A percentile compares a stretch with the other conserved stretches of the same genome.
These are phyloP conservation scores for Acronicta leporina DNA, from an alignment of 2,888 invertebrate genomes.

Conservation along the genomic window DNA sequence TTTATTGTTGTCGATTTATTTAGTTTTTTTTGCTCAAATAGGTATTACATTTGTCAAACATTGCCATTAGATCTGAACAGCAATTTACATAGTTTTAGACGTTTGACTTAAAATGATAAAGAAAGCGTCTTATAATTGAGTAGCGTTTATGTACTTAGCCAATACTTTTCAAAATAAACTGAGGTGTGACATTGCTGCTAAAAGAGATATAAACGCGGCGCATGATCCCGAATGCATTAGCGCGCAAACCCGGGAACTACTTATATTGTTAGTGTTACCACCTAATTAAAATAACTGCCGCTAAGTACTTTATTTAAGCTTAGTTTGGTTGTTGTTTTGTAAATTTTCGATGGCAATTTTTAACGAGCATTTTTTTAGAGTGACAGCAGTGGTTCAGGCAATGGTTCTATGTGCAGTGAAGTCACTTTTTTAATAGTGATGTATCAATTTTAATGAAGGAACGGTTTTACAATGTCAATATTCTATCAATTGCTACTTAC, in stretches of 20 bases:
- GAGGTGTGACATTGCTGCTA: conserved; percentile 5
- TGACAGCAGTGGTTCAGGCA: too few relatives aligned
- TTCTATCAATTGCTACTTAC: too few relatives aligned
- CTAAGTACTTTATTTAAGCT: conserved; percentile 15
- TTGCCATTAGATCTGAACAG: conserved; percentile 6
- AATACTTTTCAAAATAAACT: background rate
- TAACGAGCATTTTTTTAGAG: too few relatives aligned
- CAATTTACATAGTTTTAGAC: conserved; percentile 37
- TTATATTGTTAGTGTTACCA: conserved; percentile 20
- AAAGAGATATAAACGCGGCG: conserved; percentile 40
- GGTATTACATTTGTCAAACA: conserved; percentile 19
- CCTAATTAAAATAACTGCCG: conserved; percentile 41
- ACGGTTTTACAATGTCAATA: too few relatives aligned
- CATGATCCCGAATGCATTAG: conserved; percentile 47
- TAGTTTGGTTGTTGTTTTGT: background rate
- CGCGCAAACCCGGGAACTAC: conserved; percentile 1
- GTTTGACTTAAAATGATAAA: conserved; percentile 6
- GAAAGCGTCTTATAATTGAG: too few relatives aligned
- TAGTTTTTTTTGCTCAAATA: background rate
- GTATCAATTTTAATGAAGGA: too few relatives aligned
- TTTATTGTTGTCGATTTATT: background rate
- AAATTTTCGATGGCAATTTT: background rate
- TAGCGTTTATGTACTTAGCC: too few relatives aligned
- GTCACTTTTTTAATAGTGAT: too few relatives aligned
- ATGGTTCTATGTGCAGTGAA: too few relatives aligned